Conservation (phyloP, 2,888 invertebrate genomes). For the Heliconius sara region DNA sequence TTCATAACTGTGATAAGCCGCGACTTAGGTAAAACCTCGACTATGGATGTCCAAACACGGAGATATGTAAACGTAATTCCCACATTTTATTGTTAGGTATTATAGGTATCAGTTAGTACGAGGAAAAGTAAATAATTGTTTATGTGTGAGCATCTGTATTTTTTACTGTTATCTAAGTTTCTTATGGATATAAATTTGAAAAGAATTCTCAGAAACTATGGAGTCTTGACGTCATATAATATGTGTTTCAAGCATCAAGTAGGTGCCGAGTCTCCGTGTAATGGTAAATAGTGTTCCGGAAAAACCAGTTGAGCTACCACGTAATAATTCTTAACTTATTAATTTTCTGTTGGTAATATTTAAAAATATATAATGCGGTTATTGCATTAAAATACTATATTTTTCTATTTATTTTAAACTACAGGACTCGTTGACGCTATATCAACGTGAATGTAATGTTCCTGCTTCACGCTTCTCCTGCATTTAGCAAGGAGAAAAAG, state of each 20-base stretch:
- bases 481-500: too few species aligned
- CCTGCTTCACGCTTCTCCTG: too few species aligned
- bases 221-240: slow-evolving; percentile 7
- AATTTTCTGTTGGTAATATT: background rate
- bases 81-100: background rate
- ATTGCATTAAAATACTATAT: too few species aligned
- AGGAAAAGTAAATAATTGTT: slow-evolving; percentile 14
- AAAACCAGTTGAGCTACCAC: background rate
- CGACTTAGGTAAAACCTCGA: background rate
- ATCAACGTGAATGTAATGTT: too few species aligned
- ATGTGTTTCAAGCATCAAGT: background rate
- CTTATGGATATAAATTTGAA: background rate
- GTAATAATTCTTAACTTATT: background rate
- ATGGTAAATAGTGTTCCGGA: background rate
- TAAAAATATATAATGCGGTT: too few species aligned
- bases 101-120: background rate
- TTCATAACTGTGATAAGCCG: too few species aligned
- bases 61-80: background rate
- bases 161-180: background rate
- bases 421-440: too few species aligned
- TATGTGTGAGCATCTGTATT: background rate
- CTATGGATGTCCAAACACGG: background rate
- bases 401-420: too few species aligned
- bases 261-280: background rate
- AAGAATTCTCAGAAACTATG: slow-evolving; percentile 6